Evolutionary conservation across 2,797 vertebrate species (phyloP).

Genomic region (Semotilus atromaculatus): DNA sequence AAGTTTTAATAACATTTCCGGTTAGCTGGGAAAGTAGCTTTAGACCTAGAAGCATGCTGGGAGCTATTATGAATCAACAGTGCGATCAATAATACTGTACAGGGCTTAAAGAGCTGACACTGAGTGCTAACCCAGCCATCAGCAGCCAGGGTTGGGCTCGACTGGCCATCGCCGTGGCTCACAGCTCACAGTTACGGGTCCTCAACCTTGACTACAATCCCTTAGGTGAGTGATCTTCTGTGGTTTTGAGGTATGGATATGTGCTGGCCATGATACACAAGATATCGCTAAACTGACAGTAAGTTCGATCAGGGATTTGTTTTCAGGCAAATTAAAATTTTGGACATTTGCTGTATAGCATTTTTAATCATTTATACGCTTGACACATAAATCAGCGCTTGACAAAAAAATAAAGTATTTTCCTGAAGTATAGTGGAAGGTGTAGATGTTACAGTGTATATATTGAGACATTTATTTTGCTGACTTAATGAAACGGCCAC

Average conservation of each 20-base stretch:
- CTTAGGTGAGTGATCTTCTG: slow-evolving; percentile 79
- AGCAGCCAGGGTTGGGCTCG: slow-evolving; percentile 91
- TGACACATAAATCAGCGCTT: not conserved
- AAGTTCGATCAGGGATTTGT: not conserved
- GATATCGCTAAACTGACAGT: not conserved
- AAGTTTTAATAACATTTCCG: not conserved
- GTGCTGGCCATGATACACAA: not conserved
- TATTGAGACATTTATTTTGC: slow-evolving; percentile 32
- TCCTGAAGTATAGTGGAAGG: not conserved
- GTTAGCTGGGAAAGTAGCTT: not conserved
- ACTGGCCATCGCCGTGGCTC: slow-evolving; percentile 90
- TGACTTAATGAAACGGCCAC: slow-evolving; percentile 40
- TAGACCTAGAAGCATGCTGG: not conserved
- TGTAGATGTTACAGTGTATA: not conserved
- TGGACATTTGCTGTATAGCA: not conserved
- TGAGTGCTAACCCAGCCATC: slow-evolving; percentile 93
- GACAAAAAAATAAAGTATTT: too few relatives aligned
- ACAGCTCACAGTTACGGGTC: slow-evolving; percentile 93
- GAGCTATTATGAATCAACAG: not conserved
- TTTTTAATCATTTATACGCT: not conserved
- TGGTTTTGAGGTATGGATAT: not conserved
- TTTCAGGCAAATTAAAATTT: not conserved
- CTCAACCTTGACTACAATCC: slow-evolving; percentile 97
- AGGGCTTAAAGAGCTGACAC: slow-evolving; percentile 93
- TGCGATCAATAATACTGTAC: slow-evolving; percentile 49